Evolutionary conservation across 2,797 vertebrate genomes (phyloP), one percentile per base, ranked within the genome.

Genomic region (Mus minutoides): DNA sequence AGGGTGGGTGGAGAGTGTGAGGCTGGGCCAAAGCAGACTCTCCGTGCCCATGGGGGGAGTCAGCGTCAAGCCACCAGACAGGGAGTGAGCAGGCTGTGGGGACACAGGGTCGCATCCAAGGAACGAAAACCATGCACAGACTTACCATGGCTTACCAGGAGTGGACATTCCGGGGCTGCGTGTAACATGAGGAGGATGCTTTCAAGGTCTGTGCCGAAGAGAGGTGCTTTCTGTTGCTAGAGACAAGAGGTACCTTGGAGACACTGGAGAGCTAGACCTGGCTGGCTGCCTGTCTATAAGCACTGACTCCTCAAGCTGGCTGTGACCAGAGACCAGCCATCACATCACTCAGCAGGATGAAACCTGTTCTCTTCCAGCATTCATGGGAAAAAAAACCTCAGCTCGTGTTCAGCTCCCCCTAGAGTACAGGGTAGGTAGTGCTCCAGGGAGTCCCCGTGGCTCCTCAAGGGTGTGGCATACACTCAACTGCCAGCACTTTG

Each of bases 241-340:
- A 49, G 46, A 49, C 43, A 77, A 49, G 43, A 67, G 26, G 67
- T 31, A 2, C 24, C 73, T 43, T 7, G 43, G 67, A 71, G 75
- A 76, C 21, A 26, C 26, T 40, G 37, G 54, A 82, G 46, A 71
- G 12, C 19, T 17, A 34, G 58, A 78, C 56, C 12, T 5, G 13
- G 29, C 58, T 54, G 29, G 29, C 58, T 54, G 29, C 75, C 37
- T 1, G 14, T 16, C 52, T 1, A 9, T 0, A 0, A 6, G 0
- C 40, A 21, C 8, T 58, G 52, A 54, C 46, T 69, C 56, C 24
- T 16, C 26, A 16, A 76, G 6, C 87, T 90, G 46, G 0, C 71
- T 56, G 1, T 56, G 58, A 46, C 64, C 69, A 88, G 37, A 54
- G 5, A 31, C 64, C 76, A 92, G 90, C 34, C 11, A 34, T 14